Base-by-base conservation (phyloP, 2,113 vertebrate genomes). In the Orthonyx spaldingii region DNA sequence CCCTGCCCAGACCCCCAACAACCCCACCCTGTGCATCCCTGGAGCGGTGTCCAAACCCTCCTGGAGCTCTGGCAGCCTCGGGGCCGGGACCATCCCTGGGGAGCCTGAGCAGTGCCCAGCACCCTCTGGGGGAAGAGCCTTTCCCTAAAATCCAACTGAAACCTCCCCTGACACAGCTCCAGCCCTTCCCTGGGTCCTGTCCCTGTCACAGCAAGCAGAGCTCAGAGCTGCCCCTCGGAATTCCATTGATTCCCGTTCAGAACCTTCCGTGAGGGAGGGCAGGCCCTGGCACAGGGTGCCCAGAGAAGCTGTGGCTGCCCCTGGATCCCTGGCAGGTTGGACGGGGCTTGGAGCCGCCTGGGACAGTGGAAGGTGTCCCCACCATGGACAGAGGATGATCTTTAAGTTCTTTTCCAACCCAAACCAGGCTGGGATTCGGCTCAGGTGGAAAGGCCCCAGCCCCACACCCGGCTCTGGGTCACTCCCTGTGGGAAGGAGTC, bases 141-240 rank as follows among this genome's bases (percentile, higher is more conserved):
- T 47, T 8, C 2, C 12, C n/a, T 21, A 1, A 30, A 4, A 16
- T n/a, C n/a, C 65, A 30, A 0, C 41, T 3, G 6, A 2, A 53
- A 2, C 2, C 30, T 41, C 7, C 3, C 33, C 56, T 70, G 56
- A 0, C 64, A 0, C 56, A n/a, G 8, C 74, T 55, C 16, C 64
- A 55, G 64, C 33, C 1, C 0, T 19, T 53, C n/a, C 16, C 8
- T n/a, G 33, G 6, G 2, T 22, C 1, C 22, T 60, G 37, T 22
- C 33, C 6, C 63, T 33, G 71, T 50, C 24, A 4, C 39, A 22
- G 27, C 2, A 18, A 26, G 35, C 70, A 42, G 42, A 44, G 33
- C 1, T 27, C 0, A 0, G 42, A 20, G 16, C 42, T 57, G 16
- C 4, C 16, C 41, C 55, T 50, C 42, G 4, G 28, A 68, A 47